A percentile compares a stretch with the other conserved stretches of the same genome.
Evolutionary conservation across 2,888 invertebrate species (phyloP).

Genomic region (Drosophila glabriapex): DNA sequence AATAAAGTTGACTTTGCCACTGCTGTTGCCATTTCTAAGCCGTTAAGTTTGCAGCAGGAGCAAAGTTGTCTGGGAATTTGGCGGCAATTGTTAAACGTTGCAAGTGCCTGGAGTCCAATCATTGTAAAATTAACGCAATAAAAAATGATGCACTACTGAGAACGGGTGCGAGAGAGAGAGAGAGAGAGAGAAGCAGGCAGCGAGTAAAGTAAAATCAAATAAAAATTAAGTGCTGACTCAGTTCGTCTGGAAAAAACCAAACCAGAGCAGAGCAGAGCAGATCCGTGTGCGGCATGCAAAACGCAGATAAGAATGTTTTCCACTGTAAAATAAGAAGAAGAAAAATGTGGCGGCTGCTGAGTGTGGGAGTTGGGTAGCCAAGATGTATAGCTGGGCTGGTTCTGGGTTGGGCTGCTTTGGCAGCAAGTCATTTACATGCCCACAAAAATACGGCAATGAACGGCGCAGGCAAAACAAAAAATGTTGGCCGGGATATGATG

Average conservation of each 20-base stretch:
- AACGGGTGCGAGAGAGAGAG: neutral
- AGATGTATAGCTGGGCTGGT: neutral
- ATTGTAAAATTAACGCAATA: slow-evolving; percentile 73
- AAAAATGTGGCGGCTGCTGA: neutral
- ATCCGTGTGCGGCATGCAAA: slow-evolving; percentile 70
- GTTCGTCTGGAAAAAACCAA: slow-evolving; percentile 61
- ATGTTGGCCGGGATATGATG: slow-evolving; percentile 17
- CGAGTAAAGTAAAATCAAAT: slow-evolving; percentile 70
- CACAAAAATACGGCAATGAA: slow-evolving; percentile 64
- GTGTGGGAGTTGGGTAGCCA: neutral
- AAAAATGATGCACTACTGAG: slow-evolving; percentile 59
- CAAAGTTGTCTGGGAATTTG: slow-evolving; percentile 9
- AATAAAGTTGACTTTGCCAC: slow-evolving; percentile 53
- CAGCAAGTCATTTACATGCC: slow-evolving; percentile 68
- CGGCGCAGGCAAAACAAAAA: slow-evolving; percentile 47
- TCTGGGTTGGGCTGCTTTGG: slow-evolving; percentile 12
- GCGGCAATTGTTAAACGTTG: slow-evolving; percentile 29
- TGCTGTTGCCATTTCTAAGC: slow-evolving; percentile 24
- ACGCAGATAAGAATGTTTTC: slow-evolving; percentile 71
- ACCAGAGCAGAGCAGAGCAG: slow-evolving; percentile 14
- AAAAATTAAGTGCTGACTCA: slow-evolving; percentile 79
- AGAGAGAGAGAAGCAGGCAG: slow-evolving; percentile 14
- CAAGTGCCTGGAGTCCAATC: slow-evolving; percentile 51
- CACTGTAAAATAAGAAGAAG: slow-evolving; percentile 28
- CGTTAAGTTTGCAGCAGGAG: slow-evolving; percentile 20